phyloP scores from a whole-genome alignment of 2,113 vertebrate species.

The Clupea harengus region DNA sequence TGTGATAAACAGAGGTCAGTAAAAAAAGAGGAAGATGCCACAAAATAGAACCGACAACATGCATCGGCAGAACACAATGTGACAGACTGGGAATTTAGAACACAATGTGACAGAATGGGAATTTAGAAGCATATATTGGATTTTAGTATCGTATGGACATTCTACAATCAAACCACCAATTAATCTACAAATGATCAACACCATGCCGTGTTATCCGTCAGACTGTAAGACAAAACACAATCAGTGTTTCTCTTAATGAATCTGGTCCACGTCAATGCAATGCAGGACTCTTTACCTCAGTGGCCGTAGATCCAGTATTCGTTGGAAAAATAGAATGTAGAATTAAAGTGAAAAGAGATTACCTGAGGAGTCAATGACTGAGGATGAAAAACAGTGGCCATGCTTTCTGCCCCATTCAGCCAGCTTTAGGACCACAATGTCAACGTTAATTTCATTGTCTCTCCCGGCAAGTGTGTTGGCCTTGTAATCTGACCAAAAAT shows the following conservation, averaged over 20 bases:
- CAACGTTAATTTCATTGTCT: neutral
- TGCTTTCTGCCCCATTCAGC: neutral
- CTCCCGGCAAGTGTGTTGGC: neutral
- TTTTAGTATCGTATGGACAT: too few species aligned
- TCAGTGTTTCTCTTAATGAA: neutral
- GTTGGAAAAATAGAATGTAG: neutral
- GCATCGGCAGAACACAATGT: neutral
- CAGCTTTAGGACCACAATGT: neutral
- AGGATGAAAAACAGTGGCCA: neutral
- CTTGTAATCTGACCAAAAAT: neutral
- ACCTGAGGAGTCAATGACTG: neutral
- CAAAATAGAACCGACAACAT: neutral
- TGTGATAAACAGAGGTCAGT: neutral
- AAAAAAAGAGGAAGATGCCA: neutral
- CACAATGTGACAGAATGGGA: too few species aligned
- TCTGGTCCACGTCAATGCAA: neutral
- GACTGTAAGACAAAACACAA: neutral
- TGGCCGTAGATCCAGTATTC: neutral
- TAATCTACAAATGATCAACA: neutral
- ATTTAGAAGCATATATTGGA: too few species aligned
- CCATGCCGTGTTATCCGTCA: neutral
- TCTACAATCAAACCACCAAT: neutral
- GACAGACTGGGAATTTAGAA: too few species aligned
- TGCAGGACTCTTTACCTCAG: neutral
- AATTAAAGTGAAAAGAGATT: neutral